Evolutionary conservation across 2,888 invertebrate genomes (phyloP).

Genomic region (Bhutanitis thaidina): DNA sequence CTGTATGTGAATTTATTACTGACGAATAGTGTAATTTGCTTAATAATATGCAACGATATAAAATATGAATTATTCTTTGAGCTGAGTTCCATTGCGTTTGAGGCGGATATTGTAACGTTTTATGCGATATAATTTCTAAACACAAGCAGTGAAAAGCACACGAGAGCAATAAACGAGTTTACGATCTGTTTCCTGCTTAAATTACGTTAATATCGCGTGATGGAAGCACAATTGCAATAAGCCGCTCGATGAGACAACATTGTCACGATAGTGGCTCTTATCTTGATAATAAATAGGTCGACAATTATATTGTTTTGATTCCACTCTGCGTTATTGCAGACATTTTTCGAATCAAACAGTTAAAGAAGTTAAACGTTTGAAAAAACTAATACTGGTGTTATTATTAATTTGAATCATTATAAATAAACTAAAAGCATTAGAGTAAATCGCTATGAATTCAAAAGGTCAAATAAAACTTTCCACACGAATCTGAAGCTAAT

Average conservation of each 20-base stretch:
- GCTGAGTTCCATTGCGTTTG: background rate
- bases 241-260: conserved; percentile 7
- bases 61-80: no score
- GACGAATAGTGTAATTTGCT: no score
- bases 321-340: background rate
- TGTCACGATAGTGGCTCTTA: background rate
- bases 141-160: conserved; percentile 2
- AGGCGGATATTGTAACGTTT: background rate
- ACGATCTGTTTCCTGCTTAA: conserved; percentile 10
- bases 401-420: no score
- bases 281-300: background rate
- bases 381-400: no score
- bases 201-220: conserved; percentile 15
- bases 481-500: no score
- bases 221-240: conserved; percentile 5
- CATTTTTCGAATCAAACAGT: background rate
- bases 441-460: no score
- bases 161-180: conserved; percentile 13
- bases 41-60: background rate
- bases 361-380: no score
- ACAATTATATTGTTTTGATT: background rate
- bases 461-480: no score
- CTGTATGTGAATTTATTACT: no score
- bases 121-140: background rate
- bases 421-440: no score